Evolutionary conservation across 2,797 vertebrate genomes (phyloP).

Genomic region (Lepidocolaptes lacrymiger): DNA sequence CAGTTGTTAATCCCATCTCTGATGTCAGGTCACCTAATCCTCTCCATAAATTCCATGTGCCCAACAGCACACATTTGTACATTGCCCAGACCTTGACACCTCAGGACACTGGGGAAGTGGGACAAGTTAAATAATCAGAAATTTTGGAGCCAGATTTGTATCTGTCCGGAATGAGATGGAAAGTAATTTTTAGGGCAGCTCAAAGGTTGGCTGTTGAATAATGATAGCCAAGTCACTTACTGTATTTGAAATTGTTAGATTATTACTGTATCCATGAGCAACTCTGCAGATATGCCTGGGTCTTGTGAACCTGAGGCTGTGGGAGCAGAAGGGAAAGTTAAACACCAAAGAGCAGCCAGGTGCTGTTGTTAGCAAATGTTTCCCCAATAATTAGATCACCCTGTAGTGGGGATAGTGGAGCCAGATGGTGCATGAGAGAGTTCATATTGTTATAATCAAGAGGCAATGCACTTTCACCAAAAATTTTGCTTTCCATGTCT

Average conservation of each 20-base stretch:
- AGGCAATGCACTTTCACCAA: not conserved
- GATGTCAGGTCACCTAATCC: not conserved
- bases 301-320: not conserved
- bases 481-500: not conserved
- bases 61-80: not conserved
- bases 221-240: not conserved
- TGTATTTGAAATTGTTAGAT: not conserved
- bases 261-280: not conserved
- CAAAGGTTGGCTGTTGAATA: not conserved
- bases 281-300: not conserved
- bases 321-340: constrained; percentile 12
- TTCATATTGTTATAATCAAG: not conserved
- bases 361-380: constrained; percentile 33
- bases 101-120: not conserved
- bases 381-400: constrained; percentile 14
- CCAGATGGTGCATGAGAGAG: not conserved
- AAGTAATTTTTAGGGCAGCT: not conserved
- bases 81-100: accelerated
- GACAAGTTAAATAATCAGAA: not conserved
- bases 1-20: not conserved
- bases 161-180: not conserved
- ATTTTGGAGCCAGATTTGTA: not conserved
- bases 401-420: not conserved
- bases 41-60: not conserved
- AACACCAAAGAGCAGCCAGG: constrained; percentile 35